A percentile compares a stretch with the other conserved stretches of the same genome.
Conservation (phyloP, 2,113 vertebrate genomes). For the Nothobranchius kuhntae region DNA sequence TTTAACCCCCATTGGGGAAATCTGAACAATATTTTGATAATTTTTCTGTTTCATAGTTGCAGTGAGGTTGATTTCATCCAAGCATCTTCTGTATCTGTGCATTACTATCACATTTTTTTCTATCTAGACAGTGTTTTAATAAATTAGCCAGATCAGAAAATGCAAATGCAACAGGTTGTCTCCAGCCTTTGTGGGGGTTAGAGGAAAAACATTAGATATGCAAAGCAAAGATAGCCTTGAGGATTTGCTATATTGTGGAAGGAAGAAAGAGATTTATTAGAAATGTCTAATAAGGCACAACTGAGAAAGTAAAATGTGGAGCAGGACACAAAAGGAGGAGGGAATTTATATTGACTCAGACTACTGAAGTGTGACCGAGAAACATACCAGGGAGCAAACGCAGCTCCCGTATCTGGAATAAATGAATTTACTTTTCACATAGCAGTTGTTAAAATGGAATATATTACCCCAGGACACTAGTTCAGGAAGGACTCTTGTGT, state of each 20-base stretch:
- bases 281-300: neutral
- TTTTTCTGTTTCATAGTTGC: too few species aligned
- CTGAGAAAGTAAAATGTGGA: neutral
- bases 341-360: slow-evolving; percentile 14
- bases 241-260: slow-evolving; percentile 10
- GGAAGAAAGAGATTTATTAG: slow-evolving; percentile 1
- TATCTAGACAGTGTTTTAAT: slow-evolving; percentile 16
- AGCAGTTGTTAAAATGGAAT: slow-evolving; percentile 28
- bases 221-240: neutral
- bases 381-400: slow-evolving; percentile 18
- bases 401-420: slow-evolving; percentile 36
- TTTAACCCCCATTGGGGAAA: too few species aligned
- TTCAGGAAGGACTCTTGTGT: neutral
- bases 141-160: slow-evolving; percentile 12
- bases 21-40: too few species aligned
- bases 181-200: neutral
- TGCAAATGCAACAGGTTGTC: neutral
- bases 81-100: neutral
- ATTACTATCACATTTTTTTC: neutral
- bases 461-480: slow-evolving; percentile 8
- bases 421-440: slow-evolving; percentile 28
- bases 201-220: neutral
- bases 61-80: neutral
- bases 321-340: neutral
- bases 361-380: slow-evolving; percentile 20